Conservation (phyloP, 2,888 invertebrate genomes). For the Macrosiphum euphorbiae region DNA sequence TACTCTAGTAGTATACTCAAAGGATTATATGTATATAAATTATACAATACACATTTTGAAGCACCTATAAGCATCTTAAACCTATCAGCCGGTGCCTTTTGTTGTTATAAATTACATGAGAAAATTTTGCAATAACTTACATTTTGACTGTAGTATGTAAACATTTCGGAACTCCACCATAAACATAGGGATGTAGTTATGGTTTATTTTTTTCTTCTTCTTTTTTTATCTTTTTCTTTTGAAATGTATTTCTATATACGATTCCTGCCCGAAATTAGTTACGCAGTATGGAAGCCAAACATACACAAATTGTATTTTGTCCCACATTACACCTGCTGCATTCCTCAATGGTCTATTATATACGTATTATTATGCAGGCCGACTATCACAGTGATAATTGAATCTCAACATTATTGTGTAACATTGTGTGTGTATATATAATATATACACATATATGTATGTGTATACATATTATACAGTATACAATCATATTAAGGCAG, state of each 20-base stretch:
- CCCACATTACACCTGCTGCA: conserved; percentile 63
- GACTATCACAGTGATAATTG: conserved; percentile 59
- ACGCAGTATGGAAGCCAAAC: conserved; percentile 65
- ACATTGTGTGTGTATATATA: background rate
- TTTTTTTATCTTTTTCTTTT: conserved; percentile 52
- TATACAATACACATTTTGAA: background rate
- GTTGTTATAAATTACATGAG: conserved; percentile 6
- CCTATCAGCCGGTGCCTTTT: background rate
- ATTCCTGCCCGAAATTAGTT: conserved; percentile 60
- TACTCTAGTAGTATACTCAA: background rate
- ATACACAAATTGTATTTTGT: conserved; percentile 59
- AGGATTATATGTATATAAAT: background rate
- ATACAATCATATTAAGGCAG: conserved; percentile 17
- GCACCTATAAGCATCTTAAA: background rate
- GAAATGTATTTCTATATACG: conserved; percentile 54
- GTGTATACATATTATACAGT: background rate
- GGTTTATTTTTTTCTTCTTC: conserved; percentile 32
- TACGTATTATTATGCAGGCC: conserved; percentile 56
- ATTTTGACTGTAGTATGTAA: conserved; percentile 50
- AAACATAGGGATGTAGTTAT: conserved; percentile 41
- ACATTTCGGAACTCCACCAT: conserved; percentile 31
- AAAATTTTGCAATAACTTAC: conserved; percentile 53
- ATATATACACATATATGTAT: background rate
- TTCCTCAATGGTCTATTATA: conserved; percentile 62
- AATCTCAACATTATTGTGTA: conserved; percentile 52